Evolutionary conservation across 1,140 invertebrate genomes (phyloP).

Genomic region (Drosophila navojoa): DNA sequence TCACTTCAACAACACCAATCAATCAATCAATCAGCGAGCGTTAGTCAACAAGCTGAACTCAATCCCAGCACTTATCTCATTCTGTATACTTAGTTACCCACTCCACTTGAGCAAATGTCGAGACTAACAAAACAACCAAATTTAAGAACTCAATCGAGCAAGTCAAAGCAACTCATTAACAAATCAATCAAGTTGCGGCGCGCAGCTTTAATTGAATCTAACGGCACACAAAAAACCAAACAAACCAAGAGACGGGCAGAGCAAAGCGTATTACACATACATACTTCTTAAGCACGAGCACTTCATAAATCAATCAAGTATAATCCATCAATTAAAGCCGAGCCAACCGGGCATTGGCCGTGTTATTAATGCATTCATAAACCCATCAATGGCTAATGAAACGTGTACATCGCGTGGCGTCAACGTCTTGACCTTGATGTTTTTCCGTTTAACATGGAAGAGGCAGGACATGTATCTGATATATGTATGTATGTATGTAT

Average conservation of each 20-base stretch:
- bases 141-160: background rate
- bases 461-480: no score
- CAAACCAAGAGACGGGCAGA: background rate
- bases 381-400: constrained; percentile 57
- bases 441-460: background rate
- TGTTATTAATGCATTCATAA: constrained; percentile 53
- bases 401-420: constrained; percentile 26
- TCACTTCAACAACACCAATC: background rate
- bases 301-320: constrained; percentile 46
- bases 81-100: background rate
- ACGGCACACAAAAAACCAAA: background rate
- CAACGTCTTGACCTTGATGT: constrained; percentile 23
- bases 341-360: constrained; percentile 4
- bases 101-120: background rate
- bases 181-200: constrained; percentile 48
- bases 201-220: constrained; percentile 45
- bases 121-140: background rate
- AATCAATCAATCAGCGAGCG: background rate
- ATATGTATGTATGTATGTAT: no score
- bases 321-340: constrained; percentile 67
- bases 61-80: background rate
- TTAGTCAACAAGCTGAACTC: background rate
- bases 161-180: constrained; percentile 39
- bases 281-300: constrained; percentile 9
- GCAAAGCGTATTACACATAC: background rate